Evolutionary conservation across 2,888 invertebrate genomes (phyloP), one percentile per base, ranked within the genome.

Genomic region (Meta bourneti): DNA sequence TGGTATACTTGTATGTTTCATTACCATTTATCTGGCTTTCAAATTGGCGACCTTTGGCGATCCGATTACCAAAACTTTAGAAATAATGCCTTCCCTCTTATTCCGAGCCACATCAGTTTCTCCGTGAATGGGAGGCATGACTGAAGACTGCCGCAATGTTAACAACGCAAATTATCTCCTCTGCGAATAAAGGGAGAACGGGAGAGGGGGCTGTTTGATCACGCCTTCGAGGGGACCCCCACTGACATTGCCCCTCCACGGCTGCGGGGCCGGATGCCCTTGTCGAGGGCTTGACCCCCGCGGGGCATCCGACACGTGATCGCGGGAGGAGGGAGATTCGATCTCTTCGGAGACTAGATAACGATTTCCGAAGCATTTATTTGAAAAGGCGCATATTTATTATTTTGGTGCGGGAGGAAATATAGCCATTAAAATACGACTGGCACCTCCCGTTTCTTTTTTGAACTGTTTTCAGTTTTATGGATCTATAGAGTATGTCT

Each of bases 121-220:
- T 34, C 75, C 48, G 48, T 49, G 48, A 81, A 70, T 49, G 19
- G 82, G 82, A 70, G 61, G 61, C 16, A 20, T 20, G n/a, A 48
- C 71, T 20, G 70, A 82, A 82, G 61, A 89, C 71, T 82, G 82
- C 77, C 79, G 49, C 81, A 69, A 54, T 82, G 82, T 82, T 89
- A 89, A 89, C 89, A 89, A 89, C 89, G 89, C 89, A 82, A 89
- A 89, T 89, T 89, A 89, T 89, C 89, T 80, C 72, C 71, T 80
- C 74, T 81, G 51, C 54, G 79, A 20, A 49, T 52, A 52, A 20
- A 49, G 19, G 51, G 79, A 52, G 79, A 52, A n/a, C 79, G 13
- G 16, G 61, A 71, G 51, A 54, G 11, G 61, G 79, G 9, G 69
- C 69, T 7, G 13, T 34, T 34, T 34, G 34, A 34, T 77, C 77